phyloP scores from a whole-genome alignment of 2,113 vertebrate genomes.

The Tachycineta bicolor region DNA sequence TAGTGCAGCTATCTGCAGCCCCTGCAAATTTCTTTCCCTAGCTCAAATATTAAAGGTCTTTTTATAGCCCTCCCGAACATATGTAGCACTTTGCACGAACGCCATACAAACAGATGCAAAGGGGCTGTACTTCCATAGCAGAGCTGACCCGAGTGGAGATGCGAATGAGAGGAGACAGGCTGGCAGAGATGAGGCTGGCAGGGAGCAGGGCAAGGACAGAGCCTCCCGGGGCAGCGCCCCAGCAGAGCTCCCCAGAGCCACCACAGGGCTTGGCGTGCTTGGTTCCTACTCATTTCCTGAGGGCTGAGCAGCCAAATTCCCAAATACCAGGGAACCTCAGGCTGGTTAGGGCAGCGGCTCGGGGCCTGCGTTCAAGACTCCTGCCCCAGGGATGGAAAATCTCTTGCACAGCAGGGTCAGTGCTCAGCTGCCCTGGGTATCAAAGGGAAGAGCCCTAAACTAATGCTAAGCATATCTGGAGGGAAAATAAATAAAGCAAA shows the following conservation, averaged over 20 bases:
- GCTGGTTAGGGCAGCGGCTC: not conserved
- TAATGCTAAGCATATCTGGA: fast-evolving
- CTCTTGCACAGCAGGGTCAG: not conserved
- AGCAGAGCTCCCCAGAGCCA: not conserved
- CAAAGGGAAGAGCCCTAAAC: fast-evolving
- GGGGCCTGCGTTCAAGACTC: not conserved
- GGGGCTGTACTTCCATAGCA: not conserved
- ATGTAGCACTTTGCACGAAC: not conserved
- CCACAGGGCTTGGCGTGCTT: not conserved
- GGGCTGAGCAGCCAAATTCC: not conserved
- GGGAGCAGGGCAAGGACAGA: not conserved
- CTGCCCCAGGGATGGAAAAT: not conserved
- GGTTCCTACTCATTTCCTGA: not conserved
- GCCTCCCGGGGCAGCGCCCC: not conserved
- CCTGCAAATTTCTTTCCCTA: not conserved
- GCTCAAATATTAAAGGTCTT: not conserved
- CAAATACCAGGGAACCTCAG: not conserved
- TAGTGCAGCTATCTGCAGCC: not conserved
- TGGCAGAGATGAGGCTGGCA: not conserved
- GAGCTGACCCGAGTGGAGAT: not conserved
- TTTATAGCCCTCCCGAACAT: not conserved
- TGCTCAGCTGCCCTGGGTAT: fast-evolving
- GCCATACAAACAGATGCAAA: not conserved
- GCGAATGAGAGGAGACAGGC: not conserved
- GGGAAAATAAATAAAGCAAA: not conserved